A percentile compares a stretch with the other conserved stretches of the same genome.
phyloP scores from a whole-genome alignment of 2,797 vertebrate species.

The Heterohyrax brucei region DNA sequence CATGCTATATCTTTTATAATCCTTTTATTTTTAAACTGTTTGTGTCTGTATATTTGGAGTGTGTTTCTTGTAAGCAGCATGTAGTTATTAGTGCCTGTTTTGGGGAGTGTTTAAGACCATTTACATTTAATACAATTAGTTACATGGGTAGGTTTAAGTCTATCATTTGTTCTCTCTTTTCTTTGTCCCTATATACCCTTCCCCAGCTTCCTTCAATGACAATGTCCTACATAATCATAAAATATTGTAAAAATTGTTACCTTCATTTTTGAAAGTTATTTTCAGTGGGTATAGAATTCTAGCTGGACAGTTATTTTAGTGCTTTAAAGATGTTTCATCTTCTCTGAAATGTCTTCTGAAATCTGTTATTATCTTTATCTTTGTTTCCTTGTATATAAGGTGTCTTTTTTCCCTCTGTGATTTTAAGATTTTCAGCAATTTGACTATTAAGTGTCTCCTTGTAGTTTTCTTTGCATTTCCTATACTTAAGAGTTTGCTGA shows the following conservation, averaged over 20 bases:
- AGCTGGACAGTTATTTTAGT: background rate
- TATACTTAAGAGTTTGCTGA: background rate
- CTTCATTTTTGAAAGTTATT: conserved; percentile 1
- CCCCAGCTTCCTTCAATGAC: too few relatives aligned
- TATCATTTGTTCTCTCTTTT: too few relatives aligned
- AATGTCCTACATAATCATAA: background rate
- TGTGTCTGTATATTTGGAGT: conserved; percentile 23
- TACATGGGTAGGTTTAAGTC: too few relatives aligned
- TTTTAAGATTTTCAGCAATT: background rate
- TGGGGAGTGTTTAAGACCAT: background rate
- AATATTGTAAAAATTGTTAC: conserved; percentile 3
- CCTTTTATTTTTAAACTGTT: conserved; percentile 43
- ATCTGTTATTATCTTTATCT: background rate
- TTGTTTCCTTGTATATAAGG: background rate
- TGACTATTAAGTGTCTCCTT: background rate
- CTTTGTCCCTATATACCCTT: too few relatives aligned
- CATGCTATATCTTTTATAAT: conserved; percentile 6
- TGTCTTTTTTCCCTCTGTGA: background rate
- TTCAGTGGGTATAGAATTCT: background rate
- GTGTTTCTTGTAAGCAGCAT: background rate
- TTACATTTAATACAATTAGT: conserved; percentile 11
- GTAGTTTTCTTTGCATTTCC: background rate
- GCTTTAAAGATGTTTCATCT: background rate
- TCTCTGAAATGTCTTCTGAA: conserved; percentile 4
- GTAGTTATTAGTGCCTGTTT: background rate